Evolutionary conservation across 2,113 vertebrate genomes (phyloP), one percentile per base, ranked within the genome.

Genomic region (Anas platyrhynchos): DNA sequence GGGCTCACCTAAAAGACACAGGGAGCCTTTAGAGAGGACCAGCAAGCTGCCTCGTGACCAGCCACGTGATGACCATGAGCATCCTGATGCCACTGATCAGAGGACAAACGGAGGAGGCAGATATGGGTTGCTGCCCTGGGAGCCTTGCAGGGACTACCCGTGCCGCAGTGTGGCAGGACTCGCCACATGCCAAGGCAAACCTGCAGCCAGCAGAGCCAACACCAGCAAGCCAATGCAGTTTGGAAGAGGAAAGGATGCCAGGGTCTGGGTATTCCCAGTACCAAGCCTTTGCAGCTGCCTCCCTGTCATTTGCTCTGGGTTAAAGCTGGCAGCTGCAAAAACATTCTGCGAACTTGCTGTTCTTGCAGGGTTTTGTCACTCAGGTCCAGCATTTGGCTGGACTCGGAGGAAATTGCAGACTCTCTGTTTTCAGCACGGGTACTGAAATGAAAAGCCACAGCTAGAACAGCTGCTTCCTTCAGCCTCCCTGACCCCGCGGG

Each of bases 251-350:
- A 85, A 85, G 46, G 87, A 79, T 63, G 52, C 48, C 72, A 56
- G 31, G 69, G 46, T 43, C 20, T 82, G 58, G 58, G 82, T 16
- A 91, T 76, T 43, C 61, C 27, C 46, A 63, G 73, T 38, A 85
- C 32, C 80, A 56, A 68, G 73, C 21, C 38, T 34, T 21, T 89
- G 83, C 91, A 93, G 86, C 77, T 93, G 89, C 75, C 65, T 90
- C 9, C 2, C 46, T n/a, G 41, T 88, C 75, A 38, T 83, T 83
- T 89, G 61, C 58, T 76, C 58, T 23, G 38, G 56, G 77, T 95
- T 87, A 86, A 94, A 94, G 79, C 68, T 86, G 85, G 74, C 84
- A 93, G 93, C 82, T 94, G 93, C 67, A 83, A 90, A 97, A 96
- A 83, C 88, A 81, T 61, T 76, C 38, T 52, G 63, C 0, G 4